Evolutionary conservation across 2,113 vertebrate species (phyloP), one percentile per base, ranked within the genome.

Genomic region (Hassar affinis): DNA sequence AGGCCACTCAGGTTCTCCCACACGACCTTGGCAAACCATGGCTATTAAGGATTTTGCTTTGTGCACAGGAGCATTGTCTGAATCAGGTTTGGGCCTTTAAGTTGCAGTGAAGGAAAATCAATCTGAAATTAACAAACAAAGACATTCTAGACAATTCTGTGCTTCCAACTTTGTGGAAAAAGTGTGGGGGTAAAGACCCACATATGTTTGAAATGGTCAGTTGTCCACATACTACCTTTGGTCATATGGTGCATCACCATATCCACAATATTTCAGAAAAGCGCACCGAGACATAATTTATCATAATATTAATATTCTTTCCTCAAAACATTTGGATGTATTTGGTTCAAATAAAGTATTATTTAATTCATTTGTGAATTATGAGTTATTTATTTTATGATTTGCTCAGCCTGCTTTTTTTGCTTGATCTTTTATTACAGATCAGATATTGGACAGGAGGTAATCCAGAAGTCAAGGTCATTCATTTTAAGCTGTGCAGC

Each of bases 381-480:
- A 47, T 47, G 42, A 14, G 14, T 47, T 47, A n/a, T 45, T 47
- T 27, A 22, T 0, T 15, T 72, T 27, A n/a, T 15, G n/a, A 25
- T 47, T 72, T 45, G 15, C 1, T 38, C 5, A 0, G 15, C n/a
- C 6, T 27, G 4, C 20, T 68, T 52, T 33, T 42, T 42, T 42
- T 42, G 38, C 38, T 42, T 42, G 3, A 49, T 12, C 14, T 30
- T 22, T 62, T 52, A 1, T 49, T 47, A 61, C 17, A 61, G 20
- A 45, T 33, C 42, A 62, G 83, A 38, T 64, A 80, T 80, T 11
- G 9, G 42, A 75, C 20, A 68, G 15, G 45, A 80, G 59, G 27
- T 33, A 52, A 42, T 51, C 22, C 9, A 64, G 35, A 20, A 54
- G 33, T 74, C 30, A 80, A 59, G 15, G 35, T 72, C n/a, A 47